Evolutionary conservation across 2,113 vertebrate genomes (phyloP), one percentile per base, ranked within the genome.

Genomic region (Crypturellus undulatus): DNA sequence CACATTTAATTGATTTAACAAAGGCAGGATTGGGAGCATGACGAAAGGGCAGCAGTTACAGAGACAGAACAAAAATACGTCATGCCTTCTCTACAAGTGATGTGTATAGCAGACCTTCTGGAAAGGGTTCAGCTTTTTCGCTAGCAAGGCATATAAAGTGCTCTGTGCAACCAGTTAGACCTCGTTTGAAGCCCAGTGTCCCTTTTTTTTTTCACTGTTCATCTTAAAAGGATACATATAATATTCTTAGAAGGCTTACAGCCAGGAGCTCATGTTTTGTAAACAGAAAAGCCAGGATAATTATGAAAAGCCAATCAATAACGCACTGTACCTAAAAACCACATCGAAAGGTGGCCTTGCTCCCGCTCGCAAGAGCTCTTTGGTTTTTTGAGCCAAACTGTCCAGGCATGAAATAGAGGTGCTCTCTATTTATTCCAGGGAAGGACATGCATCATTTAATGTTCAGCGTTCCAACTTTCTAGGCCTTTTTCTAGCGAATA

Each of bases 221-320:
- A 65, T 92, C 91, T 86, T 49, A 71, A 52, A 95, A 84, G 51
- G 64, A 52, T 73, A 3, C 90, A 60, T 73, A 3, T 92, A 72
- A 58, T 51, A 86, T 95, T 95, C 96, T 96, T 93, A 94, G 92
- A 91, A 89, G 64, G 25, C 51, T 83, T 91, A 56, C 71, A 85
- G 84, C 83, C 80, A 64, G 17, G 71, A 76, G 28, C 51, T 96
- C 15, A 21, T 84, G 65, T 75, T 93, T 95, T 76, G 77, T 84
- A 91, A 97, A 89, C 77, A 91, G 49, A 79, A 87, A 90, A 78
- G 34, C 78, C 75, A 76, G 76, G 49, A 40, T 92, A 79, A 95
- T 79, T 88, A 85, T 60, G 62, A 88, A 86, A 89, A 93, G 45
- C n/a, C 5, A 62, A 15, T 90, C 85, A 94, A 30, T 93, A 91